Percentiles rank a stretch among this genome's conserved stretches.
Evolutionary conservation across 2,113 vertebrate species (phyloP).

Genomic region (Ahaetulla prasina): DNA sequence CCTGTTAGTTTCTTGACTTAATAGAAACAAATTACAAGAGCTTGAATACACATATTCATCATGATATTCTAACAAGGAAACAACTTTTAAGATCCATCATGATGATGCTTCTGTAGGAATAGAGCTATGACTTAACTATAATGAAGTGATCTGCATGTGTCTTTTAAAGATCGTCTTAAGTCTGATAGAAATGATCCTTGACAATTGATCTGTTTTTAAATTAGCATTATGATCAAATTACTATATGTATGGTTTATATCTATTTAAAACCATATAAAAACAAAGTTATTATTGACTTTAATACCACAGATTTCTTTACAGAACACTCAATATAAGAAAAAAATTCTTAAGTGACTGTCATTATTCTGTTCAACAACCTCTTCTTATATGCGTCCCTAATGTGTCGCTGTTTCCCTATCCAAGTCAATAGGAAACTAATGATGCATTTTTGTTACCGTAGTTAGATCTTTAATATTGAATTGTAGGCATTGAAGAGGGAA

Average conservation of each 20-base stretch:
- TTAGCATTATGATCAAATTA: not conserved
- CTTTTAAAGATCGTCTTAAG: not conserved
- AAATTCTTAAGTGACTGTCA: slow-evolving; percentile 42
- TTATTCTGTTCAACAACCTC: slow-evolving; percentile 40
- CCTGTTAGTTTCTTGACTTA: slow-evolving; percentile 70
- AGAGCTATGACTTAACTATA: slow-evolving; percentile 30
- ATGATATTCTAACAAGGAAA: slow-evolving; percentile 40
- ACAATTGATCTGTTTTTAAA: not conserved
- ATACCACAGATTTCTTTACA: not conserved
- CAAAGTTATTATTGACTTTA: not conserved
- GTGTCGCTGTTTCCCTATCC: not conserved
- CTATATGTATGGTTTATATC: not conserved
- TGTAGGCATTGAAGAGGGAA: not conserved
- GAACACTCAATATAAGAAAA: not conserved
- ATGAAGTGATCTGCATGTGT: slow-evolving; percentile 50
- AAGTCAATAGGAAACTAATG: not conserved
- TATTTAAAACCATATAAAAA: not conserved
- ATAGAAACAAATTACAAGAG: slow-evolving; percentile 56
- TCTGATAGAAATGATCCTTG: slow-evolving; percentile 3
- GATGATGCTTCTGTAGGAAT: slow-evolving; percentile 26
- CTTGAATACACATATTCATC: slow-evolving; percentile 46
- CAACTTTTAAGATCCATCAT: slow-evolving; percentile 48
- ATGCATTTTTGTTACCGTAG: slow-evolving; percentile 23
- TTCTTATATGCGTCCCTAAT: not conserved
- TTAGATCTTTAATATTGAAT: slow-evolving; percentile 45